Base-by-base conservation (phyloP, 2,797 vertebrate species). In the Atherinosoma microstoma region DNA sequence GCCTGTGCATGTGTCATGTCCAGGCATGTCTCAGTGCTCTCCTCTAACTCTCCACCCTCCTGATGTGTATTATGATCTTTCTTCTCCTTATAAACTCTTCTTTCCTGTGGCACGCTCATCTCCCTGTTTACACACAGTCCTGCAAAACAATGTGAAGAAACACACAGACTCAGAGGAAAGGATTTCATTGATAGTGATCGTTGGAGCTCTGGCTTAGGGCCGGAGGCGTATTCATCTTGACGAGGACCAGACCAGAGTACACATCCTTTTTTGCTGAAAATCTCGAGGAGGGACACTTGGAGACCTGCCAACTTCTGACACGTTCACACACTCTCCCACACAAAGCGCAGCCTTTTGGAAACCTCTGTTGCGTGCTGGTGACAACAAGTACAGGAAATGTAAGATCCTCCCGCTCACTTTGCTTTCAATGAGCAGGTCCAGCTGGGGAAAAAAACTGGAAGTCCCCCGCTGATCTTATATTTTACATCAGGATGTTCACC, bases 61-160 rank as follows among this genome's bases (percentile, higher is more conserved):
- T 70, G 58, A 78, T 79, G 66, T 75, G 24, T n/a, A 58, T 54
- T 42, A 73, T 76, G 77, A 49, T 82, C 70, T 58, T 71, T 79
- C 70, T 74, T 64, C 63, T 78, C 61, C 70, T 69, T 79, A 35
- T 85, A 84, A 87, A 62, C 86, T 81, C 38, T 70, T 56, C 72
- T 80, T 87, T 93, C 85, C 86, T 80, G 81, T 78, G 51, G 38
- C 75, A 62, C 60, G 61, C 74, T 72, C 60, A 73, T 79, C 60
- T 87, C 80, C 81, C 58, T 90, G 84, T 91, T 90, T 86, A 80
- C 70, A 79, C 80, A 66, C 60, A 57, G 51, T 58, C 67, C 61
- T 75, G 61, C 75, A 58, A 76, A 83, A 85, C 59, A 75, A 78
- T 64, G 9, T 45, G 56, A 67, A 58, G n/a, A 29, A 56, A 12